Conservation (phyloP, 2,888 invertebrate genomes). For the Microctonus brassicae region DNA sequence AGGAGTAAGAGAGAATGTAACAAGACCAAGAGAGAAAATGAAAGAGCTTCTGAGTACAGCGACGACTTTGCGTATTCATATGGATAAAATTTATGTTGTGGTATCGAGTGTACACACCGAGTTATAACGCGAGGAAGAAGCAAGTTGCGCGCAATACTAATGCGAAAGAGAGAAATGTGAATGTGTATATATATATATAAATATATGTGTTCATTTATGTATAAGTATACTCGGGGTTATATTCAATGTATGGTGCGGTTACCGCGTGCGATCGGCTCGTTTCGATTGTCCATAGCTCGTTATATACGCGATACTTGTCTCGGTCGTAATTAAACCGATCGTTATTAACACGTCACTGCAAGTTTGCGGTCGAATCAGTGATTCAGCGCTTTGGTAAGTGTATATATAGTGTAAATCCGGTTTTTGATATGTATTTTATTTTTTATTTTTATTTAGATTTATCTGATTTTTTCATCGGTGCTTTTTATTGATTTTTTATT, state of each 20-base stretch:
- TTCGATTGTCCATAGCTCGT: slow-evolving; percentile 34
- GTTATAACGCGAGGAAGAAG: slow-evolving; percentile 34
- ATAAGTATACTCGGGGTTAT: no score
- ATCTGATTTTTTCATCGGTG: background rate
- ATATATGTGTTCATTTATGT: background rate
- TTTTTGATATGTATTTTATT: slow-evolving; percentile 1
- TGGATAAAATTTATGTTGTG: slow-evolving; percentile 40
- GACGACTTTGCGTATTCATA: slow-evolving; percentile 41
- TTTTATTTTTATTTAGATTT: background rate
- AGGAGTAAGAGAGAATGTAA: no score
- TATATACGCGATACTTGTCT: slow-evolving; percentile 25
- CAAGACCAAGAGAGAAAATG: background rate
- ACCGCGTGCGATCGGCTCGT: slow-evolving; percentile 18
- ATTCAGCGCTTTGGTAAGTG: slow-evolving; percentile 2
- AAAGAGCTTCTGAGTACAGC: slow-evolving; percentile 32
- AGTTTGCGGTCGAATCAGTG: slow-evolving; percentile 24
- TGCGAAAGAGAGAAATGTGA: background rate
- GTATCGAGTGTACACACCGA: slow-evolving; percentile 40
- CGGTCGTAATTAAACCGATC: slow-evolving; percentile 35
- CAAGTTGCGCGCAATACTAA: background rate
- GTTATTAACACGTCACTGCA: slow-evolving; percentile 37
- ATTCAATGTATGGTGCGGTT: background rate
- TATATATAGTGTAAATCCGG: background rate
- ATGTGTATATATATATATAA: background rate
- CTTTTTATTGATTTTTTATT: no score